Evolutionary conservation across 2,113 vertebrate genomes (phyloP).

Genomic region (Poecile atricapillus): DNA sequence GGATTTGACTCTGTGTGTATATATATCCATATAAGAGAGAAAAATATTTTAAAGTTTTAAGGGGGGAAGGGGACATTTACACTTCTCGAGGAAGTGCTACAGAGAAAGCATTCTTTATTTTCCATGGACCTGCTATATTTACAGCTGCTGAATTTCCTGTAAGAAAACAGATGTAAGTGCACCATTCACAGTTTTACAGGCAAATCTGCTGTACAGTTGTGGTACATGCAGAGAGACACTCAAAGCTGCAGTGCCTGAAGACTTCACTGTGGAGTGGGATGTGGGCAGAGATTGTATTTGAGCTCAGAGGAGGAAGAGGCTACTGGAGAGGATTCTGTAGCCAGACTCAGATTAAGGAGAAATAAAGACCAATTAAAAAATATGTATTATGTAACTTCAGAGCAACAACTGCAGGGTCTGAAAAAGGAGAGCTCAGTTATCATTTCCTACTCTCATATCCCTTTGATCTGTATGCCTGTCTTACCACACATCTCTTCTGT

Average conservation of each 20-base stretch:
- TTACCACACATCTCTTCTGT: neutral
- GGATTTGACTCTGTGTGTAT: neutral
- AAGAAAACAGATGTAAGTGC: neutral
- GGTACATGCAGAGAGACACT: neutral
- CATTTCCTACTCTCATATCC: neutral
- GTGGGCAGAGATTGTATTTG: neutral
- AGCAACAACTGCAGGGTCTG: neutral
- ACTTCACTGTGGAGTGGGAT: neutral
- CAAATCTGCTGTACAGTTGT: neutral
- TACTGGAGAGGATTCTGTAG: neutral
- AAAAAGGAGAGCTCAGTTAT: neutral
- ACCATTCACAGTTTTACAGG: neutral
- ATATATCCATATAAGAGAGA: neutral
- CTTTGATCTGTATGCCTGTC: neutral
- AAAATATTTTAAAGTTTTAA: neutral
- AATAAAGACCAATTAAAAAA: neutral
- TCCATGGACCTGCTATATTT: neutral
- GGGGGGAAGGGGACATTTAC: neutral
- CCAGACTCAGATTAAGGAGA: neutral
- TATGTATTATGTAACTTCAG: neutral
- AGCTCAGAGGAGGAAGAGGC: neutral
- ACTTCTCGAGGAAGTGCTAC: neutral
- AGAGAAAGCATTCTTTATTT: neutral
- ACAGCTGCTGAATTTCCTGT: slow-evolving; percentile 18
- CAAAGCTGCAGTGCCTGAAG: neutral